These are phyloP conservation scores for Drosophila mauritiana DNA, from an alignment of 1,140 invertebrate species.

Conservation along the genomic window DNA sequence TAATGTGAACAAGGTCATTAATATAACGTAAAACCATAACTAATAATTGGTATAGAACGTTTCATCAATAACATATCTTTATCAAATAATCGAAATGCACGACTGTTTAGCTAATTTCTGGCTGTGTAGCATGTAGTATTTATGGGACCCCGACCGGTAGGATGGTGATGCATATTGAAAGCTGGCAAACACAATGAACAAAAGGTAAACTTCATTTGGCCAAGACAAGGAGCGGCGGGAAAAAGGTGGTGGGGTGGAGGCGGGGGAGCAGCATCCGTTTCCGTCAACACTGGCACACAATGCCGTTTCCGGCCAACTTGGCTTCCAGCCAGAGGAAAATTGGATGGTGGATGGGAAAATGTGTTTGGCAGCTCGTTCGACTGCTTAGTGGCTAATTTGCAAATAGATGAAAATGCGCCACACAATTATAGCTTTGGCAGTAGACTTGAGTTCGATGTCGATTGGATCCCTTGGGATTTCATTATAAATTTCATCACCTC, in stretches of 20 bases:
- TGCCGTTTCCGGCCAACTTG: slow-evolving; percentile 39
- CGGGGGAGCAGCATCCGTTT: slow-evolving; percentile 37
- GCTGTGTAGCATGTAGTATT: slow-evolving; percentile 27
- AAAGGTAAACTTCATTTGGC: slow-evolving; percentile 58
- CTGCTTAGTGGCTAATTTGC: slow-evolving; percentile 72
- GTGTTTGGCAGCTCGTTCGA: slow-evolving; percentile 49
- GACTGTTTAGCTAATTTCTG: background rate
- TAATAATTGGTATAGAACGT: background rate
- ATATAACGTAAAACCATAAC: background rate
- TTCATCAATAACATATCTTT: no score
- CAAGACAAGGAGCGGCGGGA: slow-evolving; percentile 22
- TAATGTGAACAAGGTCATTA: background rate
- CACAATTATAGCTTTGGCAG: slow-evolving; percentile 52
- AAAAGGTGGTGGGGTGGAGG: background rate
- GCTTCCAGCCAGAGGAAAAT: slow-evolving; percentile 27
- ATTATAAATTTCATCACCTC: slow-evolving; percentile 53
- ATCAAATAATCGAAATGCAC: no score
- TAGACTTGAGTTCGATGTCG: slow-evolving; percentile 7
- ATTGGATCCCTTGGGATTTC: slow-evolving; percentile 56
- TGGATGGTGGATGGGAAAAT: slow-evolving; percentile 15
- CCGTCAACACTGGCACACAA: slow-evolving; percentile 45
- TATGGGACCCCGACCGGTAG: slow-evolving; percentile 14
- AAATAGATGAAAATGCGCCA: slow-evolving; percentile 61
- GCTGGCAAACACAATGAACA: slow-evolving; percentile 56
- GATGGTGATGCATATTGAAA: slow-evolving; percentile 46